These are phyloP conservation scores for Corydoras sp. DNA, from an alignment of 2,113 vertebrate genomes.

Conservation along the genomic window DNA sequence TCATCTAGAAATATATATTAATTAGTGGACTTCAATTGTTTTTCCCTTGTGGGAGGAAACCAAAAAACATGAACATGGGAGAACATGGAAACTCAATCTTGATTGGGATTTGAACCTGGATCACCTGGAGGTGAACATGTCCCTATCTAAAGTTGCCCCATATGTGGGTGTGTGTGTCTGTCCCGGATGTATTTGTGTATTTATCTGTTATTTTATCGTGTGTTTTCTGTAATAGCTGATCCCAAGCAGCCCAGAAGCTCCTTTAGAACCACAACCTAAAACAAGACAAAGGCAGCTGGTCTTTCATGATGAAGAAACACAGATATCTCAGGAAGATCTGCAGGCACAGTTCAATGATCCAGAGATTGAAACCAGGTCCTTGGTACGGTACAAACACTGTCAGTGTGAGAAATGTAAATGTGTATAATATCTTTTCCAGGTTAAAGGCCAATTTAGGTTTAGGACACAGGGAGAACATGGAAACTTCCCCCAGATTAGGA, in stretches of 20 bases:
- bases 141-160: no score
- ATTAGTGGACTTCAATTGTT: no score
- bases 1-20: background rate
- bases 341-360: conserved; percentile 45
- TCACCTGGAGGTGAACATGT: no score
- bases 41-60: no score
- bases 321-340: conserved; percentile 51
- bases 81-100: no score
- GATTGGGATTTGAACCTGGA: no score
- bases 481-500: no score
- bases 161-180: no score
- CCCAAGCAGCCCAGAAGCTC: conserved; percentile 29
- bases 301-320: conserved; percentile 59
- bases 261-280: background rate
- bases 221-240: background rate
- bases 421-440: background rate
- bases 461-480: no score
- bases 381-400: background rate
- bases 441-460: background rate
- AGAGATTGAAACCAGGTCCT: conserved; percentile 41
- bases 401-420: background rate
- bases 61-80: no score
- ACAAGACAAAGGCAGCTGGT: conserved; percentile 54
- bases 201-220: background rate
- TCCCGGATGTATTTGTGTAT: background rate